phyloP scores from a whole-genome alignment of 2,797 vertebrate genomes.

The Brachyalestes nurse region DNA sequence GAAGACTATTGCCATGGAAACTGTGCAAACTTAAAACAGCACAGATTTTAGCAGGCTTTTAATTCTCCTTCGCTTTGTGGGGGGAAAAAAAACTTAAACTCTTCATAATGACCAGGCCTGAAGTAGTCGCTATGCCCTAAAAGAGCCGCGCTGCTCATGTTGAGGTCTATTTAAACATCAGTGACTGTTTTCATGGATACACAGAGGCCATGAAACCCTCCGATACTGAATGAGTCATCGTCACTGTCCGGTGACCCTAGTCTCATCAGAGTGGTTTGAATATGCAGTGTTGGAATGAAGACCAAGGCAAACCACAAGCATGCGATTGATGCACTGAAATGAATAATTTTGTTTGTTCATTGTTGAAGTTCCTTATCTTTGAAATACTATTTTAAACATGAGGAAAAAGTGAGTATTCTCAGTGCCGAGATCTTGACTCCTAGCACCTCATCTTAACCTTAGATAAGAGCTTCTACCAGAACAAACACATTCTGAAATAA shows the following conservation, averaged over 20 bases:
- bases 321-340: too few relatives aligned
- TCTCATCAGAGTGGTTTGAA: background rate
- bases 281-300: background rate
- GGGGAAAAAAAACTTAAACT: constrained; percentile 24
- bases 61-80: constrained; percentile 17
- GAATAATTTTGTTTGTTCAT: too few relatives aligned
- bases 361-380: background rate
- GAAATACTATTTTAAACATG: too few relatives aligned
- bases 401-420: background rate
- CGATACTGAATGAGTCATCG: background rate
- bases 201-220: background rate
- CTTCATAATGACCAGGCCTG: background rate
- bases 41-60: constrained; percentile 27
- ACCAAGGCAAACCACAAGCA: background rate
- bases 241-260: background rate
- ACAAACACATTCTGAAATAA: background rate
- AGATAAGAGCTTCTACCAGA: background rate
- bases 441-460: background rate
- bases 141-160: constrained; percentile 5
- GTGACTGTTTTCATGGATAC: constrained; percentile 32
- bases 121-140: background rate
- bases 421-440: background rate
- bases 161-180: constrained; percentile 30
- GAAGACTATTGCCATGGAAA: constrained; percentile 71
- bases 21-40: constrained; percentile 67